These are phyloP conservation scores for Thyatira batis DNA, from an alignment of 2,888 invertebrate genomes.

Conservation along the genomic window DNA sequence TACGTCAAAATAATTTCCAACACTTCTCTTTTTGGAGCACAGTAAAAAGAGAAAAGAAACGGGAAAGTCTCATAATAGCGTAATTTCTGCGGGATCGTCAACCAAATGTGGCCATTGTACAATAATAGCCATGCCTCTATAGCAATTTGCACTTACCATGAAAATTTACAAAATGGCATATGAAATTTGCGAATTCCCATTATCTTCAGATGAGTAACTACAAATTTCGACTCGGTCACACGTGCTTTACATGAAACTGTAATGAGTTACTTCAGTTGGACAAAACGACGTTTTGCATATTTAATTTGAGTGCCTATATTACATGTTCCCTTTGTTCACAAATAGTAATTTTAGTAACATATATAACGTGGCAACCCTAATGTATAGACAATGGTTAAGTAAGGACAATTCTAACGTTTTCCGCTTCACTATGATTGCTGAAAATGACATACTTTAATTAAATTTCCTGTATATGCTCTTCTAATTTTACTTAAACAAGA, in stretches of 20 bases:
- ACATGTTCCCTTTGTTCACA: too few species aligned
- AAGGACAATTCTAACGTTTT: too few species aligned
- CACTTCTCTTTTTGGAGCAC: constrained; percentile 18
- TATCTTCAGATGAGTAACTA: constrained; percentile 31
- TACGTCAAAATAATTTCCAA: constrained; percentile 25
- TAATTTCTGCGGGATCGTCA: constrained; percentile 42
- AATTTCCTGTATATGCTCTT: too few species aligned
- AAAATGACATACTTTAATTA: too few species aligned
- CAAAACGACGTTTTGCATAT: constrained; percentile 1
- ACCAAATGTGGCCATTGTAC: constrained; percentile 44
- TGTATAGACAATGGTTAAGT: too few species aligned
- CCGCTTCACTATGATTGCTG: too few species aligned
- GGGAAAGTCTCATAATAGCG: constrained; percentile 4
- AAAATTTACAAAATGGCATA: constrained; percentile 29
- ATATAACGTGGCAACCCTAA: too few species aligned
- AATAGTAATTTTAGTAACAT: too few species aligned
- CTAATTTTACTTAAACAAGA: too few species aligned
- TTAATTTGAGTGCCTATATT: too few species aligned
- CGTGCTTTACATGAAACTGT: constrained; percentile 14
- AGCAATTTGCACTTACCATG: constrained; percentile 44
- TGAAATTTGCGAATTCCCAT: constrained; percentile 32
- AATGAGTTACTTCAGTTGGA: not conserved
- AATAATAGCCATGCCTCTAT: constrained; percentile 44
- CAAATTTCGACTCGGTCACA: constrained; percentile 24
- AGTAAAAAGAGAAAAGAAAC: constrained; percentile 12